A percentile compares a stretch with the other conserved stretches of the same genome.
These are phyloP conservation scores for Volucella zonaria DNA, from an alignment of 2,888 invertebrate species.

Conservation along the genomic window DNA sequence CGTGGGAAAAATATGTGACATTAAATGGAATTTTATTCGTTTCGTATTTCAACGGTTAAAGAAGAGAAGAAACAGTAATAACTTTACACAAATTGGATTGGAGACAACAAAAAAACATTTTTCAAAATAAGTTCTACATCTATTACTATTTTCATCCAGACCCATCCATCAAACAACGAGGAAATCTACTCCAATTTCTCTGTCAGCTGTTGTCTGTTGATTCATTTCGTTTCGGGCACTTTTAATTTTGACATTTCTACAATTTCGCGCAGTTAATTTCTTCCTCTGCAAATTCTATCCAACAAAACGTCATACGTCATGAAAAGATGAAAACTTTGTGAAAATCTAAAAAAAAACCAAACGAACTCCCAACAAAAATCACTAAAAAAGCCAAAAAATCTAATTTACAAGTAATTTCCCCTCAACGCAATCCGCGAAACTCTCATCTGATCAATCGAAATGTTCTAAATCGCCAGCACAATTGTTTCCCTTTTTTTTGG, in stretches of 20 bases:
- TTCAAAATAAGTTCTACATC: neutral
- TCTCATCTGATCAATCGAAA: constrained; percentile 19
- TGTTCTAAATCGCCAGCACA: constrained; percentile 36
- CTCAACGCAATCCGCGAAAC: constrained; percentile 13
- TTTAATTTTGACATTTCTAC: constrained; percentile 54
- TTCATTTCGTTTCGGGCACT: constrained; percentile 63
- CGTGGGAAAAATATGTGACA: too few relatives aligned
- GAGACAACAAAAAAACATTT: too few relatives aligned
- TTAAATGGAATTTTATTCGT: too few relatives aligned
- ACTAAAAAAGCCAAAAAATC: constrained; percentile 10
- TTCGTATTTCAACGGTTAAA: too few relatives aligned
- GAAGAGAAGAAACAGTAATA: too few relatives aligned
- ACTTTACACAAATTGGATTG: too few relatives aligned
- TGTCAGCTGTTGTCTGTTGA: constrained; percentile 73
- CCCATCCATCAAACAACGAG: neutral
- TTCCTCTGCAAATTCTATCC: constrained; percentile 59
- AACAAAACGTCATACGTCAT: constrained; percentile 74
- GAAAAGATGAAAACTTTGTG: constrained; percentile 72
- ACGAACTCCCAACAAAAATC: constrained; percentile 30
- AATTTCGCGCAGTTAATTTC: constrained; percentile 68
- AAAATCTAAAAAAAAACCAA: constrained; percentile 59
- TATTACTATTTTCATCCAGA: constrained; percentile 9
- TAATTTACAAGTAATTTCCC: constrained; percentile 18
- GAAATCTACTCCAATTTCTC: constrained; percentile 29
- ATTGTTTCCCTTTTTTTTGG: neutral